Evolutionary conservation across 2,113 vertebrate genomes (phyloP).

Genomic region (Salvelinus fontinalis): DNA sequence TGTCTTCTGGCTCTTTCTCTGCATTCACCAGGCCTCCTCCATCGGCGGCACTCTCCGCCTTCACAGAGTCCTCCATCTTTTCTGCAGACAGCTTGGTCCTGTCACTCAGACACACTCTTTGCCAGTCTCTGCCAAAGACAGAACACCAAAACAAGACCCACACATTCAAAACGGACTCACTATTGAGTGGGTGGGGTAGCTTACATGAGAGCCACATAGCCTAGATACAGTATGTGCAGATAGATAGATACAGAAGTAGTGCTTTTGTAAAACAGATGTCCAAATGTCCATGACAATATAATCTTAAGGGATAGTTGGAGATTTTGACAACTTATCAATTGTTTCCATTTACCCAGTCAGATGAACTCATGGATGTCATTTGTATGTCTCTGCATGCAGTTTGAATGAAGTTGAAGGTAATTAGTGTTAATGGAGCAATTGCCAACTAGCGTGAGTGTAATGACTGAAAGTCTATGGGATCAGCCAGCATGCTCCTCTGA

Average conservation of each 20-base stretch:
- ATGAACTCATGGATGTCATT: no score
- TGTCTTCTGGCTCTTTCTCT: conserved; percentile 37
- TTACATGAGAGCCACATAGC: not conserved
- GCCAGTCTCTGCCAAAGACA: conserved; percentile 6
- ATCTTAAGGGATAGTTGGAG: no score
- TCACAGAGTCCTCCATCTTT: conserved; percentile 56
- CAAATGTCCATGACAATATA: no score
- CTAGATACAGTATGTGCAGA: not conserved
- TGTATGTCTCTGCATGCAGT: no score
- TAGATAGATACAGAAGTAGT: not conserved
- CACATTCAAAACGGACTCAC: not conserved
- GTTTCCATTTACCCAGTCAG: no score
- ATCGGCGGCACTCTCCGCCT: conserved; percentile 42
- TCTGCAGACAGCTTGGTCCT: conserved; percentile 43
- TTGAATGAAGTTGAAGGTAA: no score
- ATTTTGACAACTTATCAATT: no score
- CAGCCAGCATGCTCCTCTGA: no score
- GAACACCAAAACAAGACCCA: not conserved
- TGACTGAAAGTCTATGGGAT: no score
- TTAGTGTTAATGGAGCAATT: no score
- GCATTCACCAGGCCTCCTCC: conserved; percentile 51
- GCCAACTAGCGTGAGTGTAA: no score
- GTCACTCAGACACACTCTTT: conserved; percentile 13
- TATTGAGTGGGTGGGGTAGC: not conserved
- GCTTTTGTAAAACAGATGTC: no score